Conservation (phyloP, 64 coral and sea anemone genomes). For the Pachyseris speciosa region DNA sequence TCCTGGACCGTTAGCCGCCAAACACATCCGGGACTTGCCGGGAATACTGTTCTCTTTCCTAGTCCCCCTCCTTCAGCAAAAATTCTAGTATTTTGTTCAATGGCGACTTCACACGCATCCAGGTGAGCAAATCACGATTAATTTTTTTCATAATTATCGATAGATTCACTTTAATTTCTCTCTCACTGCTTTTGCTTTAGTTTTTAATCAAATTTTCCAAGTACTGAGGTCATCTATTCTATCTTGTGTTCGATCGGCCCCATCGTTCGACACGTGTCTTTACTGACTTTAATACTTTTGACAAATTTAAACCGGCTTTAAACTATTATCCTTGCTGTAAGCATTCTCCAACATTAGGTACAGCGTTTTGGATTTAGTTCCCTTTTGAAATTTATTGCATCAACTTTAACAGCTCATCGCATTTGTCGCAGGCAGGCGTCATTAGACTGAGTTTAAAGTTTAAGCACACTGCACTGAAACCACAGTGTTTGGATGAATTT, state of each 20-base stretch:
- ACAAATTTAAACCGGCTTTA: background rate
- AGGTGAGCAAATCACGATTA: background rate
- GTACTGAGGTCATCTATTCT: background rate
- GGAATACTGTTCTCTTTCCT: background rate
- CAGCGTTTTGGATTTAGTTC: background rate
- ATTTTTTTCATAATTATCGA: background rate
- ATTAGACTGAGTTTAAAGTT: too few species aligned
- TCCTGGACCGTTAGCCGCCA: background rate
- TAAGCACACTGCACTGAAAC: background rate
- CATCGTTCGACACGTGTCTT: constrained; percentile 21
- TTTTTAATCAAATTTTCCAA: background rate
- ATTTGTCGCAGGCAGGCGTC: too few species aligned
- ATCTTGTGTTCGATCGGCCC: background rate
- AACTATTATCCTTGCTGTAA: background rate
- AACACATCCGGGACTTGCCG: constrained; percentile 16
- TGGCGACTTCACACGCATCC: constrained; percentile 6
- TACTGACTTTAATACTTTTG: background rate
- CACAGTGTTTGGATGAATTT: too few species aligned
- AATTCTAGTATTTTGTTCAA: background rate
- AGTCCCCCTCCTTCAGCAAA: background rate
- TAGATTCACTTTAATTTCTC: background rate
- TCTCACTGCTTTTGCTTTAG: background rate
- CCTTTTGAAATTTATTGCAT: background rate
- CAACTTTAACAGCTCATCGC: too few species aligned
- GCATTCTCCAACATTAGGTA: background rate